Conservation (phyloP, 2,797 vertebrate genomes). For the Hirundo rustica region DNA sequence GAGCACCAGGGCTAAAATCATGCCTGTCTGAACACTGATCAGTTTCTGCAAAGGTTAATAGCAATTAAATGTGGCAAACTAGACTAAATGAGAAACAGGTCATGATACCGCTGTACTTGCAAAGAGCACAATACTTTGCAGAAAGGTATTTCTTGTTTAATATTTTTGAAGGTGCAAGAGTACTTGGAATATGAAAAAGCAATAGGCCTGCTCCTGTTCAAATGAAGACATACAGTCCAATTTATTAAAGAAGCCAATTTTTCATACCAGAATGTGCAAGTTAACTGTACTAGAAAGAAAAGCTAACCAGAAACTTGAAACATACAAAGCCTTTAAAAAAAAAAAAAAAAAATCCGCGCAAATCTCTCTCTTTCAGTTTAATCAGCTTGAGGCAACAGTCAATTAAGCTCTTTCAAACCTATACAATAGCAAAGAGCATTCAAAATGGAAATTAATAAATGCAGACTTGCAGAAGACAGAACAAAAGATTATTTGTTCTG, state of each 20-base stretch:
- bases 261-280: not conserved
- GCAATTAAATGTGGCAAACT: constrained; percentile 88
- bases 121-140: constrained; percentile 75
- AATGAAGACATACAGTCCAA: constrained; percentile 14
- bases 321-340: not conserved
- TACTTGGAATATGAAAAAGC: constrained; percentile 43
- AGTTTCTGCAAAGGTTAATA: constrained; percentile 90
- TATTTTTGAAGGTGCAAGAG: constrained; percentile 53
- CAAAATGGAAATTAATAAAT: not conserved
- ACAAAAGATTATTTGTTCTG: not conserved
- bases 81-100: constrained; percentile 82
- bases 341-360: not conserved
- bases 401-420: not conserved
- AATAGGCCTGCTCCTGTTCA: constrained; percentile 17
- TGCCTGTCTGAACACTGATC: constrained; percentile 86
- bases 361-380: not conserved
- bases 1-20: constrained; percentile 81
- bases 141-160: constrained; percentile 72
- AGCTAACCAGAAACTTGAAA: not conserved
- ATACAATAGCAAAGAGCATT: not conserved
- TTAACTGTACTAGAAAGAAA: not conserved
- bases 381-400: not conserved
- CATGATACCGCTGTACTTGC: constrained; percentile 77
- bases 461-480: not conserved
- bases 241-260: constrained; percentile 15